Evolutionary conservation across 2,113 vertebrate species (phyloP), one percentile per base, ranked within the genome.

Genomic region (Daphoenositta chrysoptera): DNA sequence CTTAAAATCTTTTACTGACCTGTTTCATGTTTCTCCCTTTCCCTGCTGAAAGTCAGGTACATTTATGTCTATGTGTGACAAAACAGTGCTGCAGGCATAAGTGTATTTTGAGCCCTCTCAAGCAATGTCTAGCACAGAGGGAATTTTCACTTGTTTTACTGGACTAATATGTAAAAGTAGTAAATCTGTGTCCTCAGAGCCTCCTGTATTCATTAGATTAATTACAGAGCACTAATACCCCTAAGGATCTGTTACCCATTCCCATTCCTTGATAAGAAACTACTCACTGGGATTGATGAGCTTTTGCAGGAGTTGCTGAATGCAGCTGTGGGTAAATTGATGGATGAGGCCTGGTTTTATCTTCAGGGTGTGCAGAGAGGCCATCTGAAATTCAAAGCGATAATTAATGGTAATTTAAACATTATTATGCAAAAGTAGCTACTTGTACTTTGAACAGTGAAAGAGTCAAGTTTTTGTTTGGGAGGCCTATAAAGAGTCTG

Each of bases 231-330:
- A 65, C 27, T 37, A 71, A 85, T 22, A 68, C 30, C n/a, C 72
- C 77, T 63, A 40, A 68, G 65, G 50, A 65, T 48, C 28, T 79
- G 40, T 63, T 56, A 57, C 11, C 50, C 60, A 40, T 37, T 89
- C 48, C n/a, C 44, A 16, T 47, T 80, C 56, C 37, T 51, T 72
- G 27, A 4, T 31, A 69, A 81, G 35, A 35, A 21, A 54, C 47
- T 94, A 98, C 98, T 98, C 96, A 98, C 98, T 0, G 45, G 58
- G 94, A 42, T 14, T 94, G 92, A 89, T 96, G 97, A 92, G 93
- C 70, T 54, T 97, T 97, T 78, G 81, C 30, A 47, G 90, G 48
- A 88, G 82, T 11, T 70, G 96, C 68, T 83, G 97, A 90, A 80
- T 98, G 95, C 45, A 97, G 48, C 40, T 97, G 95, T 50, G 97